Base-by-base conservation (phyloP, 2,888 invertebrate genomes). In the Polydrusus tereticollis region DNA sequence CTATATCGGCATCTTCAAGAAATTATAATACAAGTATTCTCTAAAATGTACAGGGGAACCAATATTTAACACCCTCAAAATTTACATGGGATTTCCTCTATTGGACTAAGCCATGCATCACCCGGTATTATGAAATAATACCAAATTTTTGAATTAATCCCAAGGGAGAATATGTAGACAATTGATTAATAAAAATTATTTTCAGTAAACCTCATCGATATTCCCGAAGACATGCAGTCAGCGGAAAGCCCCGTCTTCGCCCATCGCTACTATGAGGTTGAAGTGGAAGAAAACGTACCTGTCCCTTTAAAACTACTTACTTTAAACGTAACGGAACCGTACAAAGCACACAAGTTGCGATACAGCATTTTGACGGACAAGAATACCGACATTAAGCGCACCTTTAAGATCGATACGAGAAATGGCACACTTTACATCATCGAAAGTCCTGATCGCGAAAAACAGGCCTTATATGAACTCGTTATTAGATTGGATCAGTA, bases 211-310 rank as follows among this genome's bases (percentile, higher is more conserved):
- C 88, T 94, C 0, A 89, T 91, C 67, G 90, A 93, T 81, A 87
- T 92, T 7, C 89, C 90, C 1, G 91, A 91, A 80, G 88, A 89
- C 65, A 75, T 81, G 26, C 76, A 80, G 64, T 79, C 80, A 14
- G 77, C 78, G 8, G 83, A 84, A 73, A 79, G 82, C 69, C 83
- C 85, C 0, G 83, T 86, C 62, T 87, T 87, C 77, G 81, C 84
- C 26, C 86, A 87, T 78, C 78, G 85, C 47, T 93, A 95, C 81
- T 95, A 94, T 80, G 94, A 94, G 83, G 88, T 95, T 14, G 92
- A 94, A 84, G 89, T 96, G 1, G 90, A 91, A 77, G 96, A 96
- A 85, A 95, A 96, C 81, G 91, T 92, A 21, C 88, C 89, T 12
- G 90, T 93, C 0, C 96, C 96, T 0, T 84, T 93, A 4, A 90